phyloP scores from a whole-genome alignment of 2,113 vertebrate species.

The Perca schrenkii region DNA sequence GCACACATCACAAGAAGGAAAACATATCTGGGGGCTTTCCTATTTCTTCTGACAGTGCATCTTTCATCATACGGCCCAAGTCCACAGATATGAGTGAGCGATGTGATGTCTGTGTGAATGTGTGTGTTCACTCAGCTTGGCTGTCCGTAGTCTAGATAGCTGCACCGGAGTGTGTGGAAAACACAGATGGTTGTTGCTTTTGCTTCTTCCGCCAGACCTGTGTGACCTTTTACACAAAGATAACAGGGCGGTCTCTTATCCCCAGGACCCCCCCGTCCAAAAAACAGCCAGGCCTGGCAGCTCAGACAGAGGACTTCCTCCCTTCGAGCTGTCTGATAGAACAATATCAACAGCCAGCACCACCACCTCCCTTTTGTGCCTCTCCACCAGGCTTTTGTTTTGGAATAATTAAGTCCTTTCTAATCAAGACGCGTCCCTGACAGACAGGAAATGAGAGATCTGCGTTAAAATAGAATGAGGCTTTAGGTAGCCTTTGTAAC shows the following conservation, averaged over 20 bases:
- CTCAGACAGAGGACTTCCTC: constrained; percentile 78
- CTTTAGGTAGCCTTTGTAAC: not conserved
- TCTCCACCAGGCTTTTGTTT: constrained; percentile 66
- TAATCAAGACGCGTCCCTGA: constrained; percentile 50
- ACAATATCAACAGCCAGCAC: constrained; percentile 69
- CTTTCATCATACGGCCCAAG: constrained; percentile 60
- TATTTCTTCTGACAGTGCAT: constrained; percentile 71
- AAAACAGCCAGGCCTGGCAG: constrained; percentile 68
- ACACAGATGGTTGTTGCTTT: constrained; percentile 79
- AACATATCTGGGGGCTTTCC: constrained; percentile 76
- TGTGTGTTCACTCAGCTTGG: constrained; percentile 25
- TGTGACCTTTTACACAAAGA: constrained; percentile 80
- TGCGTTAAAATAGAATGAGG: constrained; percentile 51
- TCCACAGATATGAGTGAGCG: constrained; percentile 64
- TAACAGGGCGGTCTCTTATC: constrained; percentile 74
- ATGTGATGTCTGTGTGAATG: constrained; percentile 43
- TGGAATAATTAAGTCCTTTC: constrained; percentile 68
- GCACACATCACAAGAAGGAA: constrained; percentile 41
- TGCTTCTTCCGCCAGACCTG: constrained; percentile 75
- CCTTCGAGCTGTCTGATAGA: constrained; percentile 64
- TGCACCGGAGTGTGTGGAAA: constrained; percentile 54
- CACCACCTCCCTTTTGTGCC: constrained; percentile 50
- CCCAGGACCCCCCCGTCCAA: constrained; percentile 27
- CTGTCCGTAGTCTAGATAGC: constrained; percentile 46
- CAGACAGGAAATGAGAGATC: constrained; percentile 68